Evolutionary conservation across 2,888 invertebrate species (phyloP).

Genomic region (Athrips mouffetella): DNA sequence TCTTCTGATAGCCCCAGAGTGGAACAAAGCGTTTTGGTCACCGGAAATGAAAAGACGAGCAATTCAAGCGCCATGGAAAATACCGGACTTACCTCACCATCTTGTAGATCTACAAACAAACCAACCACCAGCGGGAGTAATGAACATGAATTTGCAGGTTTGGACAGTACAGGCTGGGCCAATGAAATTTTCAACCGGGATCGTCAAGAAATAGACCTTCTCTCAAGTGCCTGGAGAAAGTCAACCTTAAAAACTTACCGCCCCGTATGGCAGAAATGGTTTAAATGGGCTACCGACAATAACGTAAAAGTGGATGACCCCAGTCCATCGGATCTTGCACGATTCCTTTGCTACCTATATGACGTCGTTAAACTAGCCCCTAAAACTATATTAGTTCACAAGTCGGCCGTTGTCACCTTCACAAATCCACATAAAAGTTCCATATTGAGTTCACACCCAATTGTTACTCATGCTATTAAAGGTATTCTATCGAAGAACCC

Average conservation of each 20-base stretch:
- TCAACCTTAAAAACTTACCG: conserved; percentile 25
- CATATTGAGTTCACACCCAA: background rate
- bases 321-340: conserved; percentile 12
- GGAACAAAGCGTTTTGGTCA: conserved; percentile 26
- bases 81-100: conserved; percentile 18
- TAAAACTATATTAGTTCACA: conserved; percentile 17
- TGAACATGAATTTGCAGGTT: conserved; percentile 21
- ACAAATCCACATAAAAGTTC: background rate
- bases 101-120: conserved; percentile 16
- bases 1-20: conserved; percentile 23
- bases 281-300: background rate
- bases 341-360: conserved; percentile 12
- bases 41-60: conserved; percentile 23
- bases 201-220: conserved; percentile 8
- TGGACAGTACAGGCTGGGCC: conserved; percentile 28
- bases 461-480: background rate
- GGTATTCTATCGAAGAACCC: conserved; percentile 1
- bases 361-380: conserved; percentile 5
- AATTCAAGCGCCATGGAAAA: conserved; percentile 16
- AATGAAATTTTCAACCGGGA: conserved; percentile 14
- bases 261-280: conserved; percentile 20
- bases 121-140: conserved; percentile 3
- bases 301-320: conserved; percentile 3
- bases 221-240: conserved; percentile 21
- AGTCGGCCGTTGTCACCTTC: conserved; percentile 20